Conservation (phyloP, 2,888 invertebrate genomes). For the Lithophane ornitopus region DNA sequence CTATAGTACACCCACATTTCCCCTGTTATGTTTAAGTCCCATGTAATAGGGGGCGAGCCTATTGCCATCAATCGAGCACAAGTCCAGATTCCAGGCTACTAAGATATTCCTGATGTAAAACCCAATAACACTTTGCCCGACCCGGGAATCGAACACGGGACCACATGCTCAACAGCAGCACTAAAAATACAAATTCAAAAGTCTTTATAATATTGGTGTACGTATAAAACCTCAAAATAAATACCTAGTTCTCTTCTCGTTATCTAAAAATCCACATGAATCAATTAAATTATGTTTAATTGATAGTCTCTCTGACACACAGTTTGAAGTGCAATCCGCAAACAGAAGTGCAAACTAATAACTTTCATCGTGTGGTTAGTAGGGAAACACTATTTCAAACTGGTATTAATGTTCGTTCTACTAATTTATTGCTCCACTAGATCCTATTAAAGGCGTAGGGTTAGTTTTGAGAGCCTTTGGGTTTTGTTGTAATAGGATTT, state of each 20-base stretch:
- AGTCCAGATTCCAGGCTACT: no score
- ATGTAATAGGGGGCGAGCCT: no score
- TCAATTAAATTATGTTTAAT: slow-evolving; percentile 44
- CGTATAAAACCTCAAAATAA: background rate
- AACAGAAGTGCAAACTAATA: slow-evolving; percentile 62
- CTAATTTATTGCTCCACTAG: slow-evolving; percentile 63
- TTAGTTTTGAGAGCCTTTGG: slow-evolving; percentile 59
- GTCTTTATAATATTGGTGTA: no score
- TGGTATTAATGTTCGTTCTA: slow-evolving; percentile 61
- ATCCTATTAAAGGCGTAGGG: slow-evolving; percentile 64
- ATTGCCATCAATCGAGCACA: no score
- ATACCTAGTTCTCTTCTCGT: background rate
- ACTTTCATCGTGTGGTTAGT: slow-evolving; percentile 55
- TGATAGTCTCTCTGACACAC: slow-evolving; percentile 41
- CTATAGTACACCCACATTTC: no score
- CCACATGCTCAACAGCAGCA: no score
- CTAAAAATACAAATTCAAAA: no score
- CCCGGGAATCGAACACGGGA: no score
- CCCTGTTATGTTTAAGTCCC: no score
- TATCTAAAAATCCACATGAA: slow-evolving; percentile 25
- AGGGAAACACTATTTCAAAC: slow-evolving; percentile 61
- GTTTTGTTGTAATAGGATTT: slow-evolving; percentile 64
- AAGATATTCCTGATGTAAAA: no score
- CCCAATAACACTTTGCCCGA: no score
- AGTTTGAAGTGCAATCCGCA: slow-evolving; percentile 58